phyloP scores from a whole-genome alignment of 1,140 invertebrate genomes.

The Acyrthosiphon pisum region DNA sequence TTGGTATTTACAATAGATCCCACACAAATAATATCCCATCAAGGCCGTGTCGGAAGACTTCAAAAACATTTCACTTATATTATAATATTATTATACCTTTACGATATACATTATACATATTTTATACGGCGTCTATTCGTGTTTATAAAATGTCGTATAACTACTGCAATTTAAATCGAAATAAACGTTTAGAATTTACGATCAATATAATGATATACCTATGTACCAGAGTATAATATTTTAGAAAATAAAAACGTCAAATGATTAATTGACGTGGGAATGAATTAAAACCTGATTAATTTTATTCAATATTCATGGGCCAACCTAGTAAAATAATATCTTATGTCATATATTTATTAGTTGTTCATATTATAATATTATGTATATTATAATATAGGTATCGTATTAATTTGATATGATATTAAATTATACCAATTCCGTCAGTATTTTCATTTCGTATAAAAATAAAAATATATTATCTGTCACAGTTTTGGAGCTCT shows the following conservation, averaged over 20 bases:
- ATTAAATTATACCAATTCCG: background rate
- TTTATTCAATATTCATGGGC: background rate
- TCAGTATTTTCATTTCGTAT: background rate
- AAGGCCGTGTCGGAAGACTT: conserved; percentile 22
- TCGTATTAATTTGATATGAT: background rate
- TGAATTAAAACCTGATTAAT: background rate
- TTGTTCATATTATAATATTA: no score
- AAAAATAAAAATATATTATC: background rate
- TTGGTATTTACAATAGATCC: conserved; percentile 30
- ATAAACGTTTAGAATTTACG: background rate
- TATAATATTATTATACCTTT: background rate
- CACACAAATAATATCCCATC: background rate
- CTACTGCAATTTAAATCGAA: background rate
- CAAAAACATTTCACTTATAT: conserved; percentile 32
- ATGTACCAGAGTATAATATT: background rate
- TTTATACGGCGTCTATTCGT: background rate
- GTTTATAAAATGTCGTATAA: background rate
- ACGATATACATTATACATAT: background rate
- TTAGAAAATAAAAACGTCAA: background rate
- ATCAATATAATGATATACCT: background rate
- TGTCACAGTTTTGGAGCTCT: background rate
- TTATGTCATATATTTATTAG: background rate
- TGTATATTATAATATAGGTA: background rate
- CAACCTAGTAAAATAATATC: background rate
- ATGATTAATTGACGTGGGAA: background rate